These are phyloP conservation scores for Thomomys bottae DNA, from an alignment of 2,113 vertebrate genomes.

Conservation along the genomic window DNA sequence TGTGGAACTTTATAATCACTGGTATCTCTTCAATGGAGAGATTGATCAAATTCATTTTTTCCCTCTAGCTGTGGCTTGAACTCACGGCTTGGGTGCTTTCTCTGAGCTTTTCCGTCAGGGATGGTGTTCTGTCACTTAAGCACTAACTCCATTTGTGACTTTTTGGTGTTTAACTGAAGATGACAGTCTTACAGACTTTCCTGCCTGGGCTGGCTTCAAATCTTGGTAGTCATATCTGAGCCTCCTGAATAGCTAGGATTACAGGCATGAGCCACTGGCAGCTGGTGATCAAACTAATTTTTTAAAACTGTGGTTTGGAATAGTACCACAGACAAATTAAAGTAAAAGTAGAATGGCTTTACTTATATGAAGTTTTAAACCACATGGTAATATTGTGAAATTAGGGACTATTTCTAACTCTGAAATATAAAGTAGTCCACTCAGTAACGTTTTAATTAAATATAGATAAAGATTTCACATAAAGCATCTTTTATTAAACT, in stretches of 20 bases:
- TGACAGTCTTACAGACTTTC: too few relatives aligned
- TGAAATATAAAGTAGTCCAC: conserved; percentile 23
- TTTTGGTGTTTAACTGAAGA: too few relatives aligned
- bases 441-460: conserved; percentile 43
- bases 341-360: conserved; percentile 2
- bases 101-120: too few relatives aligned
- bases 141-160: too few relatives aligned
- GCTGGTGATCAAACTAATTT: not conserved
- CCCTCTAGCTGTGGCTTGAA: too few relatives aligned
- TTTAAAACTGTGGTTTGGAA: conserved; percentile 4
- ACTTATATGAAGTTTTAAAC: not conserved
- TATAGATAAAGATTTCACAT: conserved; percentile 24
- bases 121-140: too few relatives aligned
- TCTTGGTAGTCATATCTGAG: too few relatives aligned
- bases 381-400: not conserved
- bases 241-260: too few relatives aligned
- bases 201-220: too few relatives aligned
- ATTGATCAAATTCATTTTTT: not conserved
- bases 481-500: conserved; percentile 57
- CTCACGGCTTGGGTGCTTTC: too few relatives aligned
- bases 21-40: not conserved
- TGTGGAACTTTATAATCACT: not conserved
- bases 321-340: not conserved
- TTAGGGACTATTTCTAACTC: not conserved
- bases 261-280: too few relatives aligned